Percentiles rank a stretch among this genome's conserved stretches.
Conservation (phyloP, 2,113 vertebrate species). For the Megaceryle torquata region DNA sequence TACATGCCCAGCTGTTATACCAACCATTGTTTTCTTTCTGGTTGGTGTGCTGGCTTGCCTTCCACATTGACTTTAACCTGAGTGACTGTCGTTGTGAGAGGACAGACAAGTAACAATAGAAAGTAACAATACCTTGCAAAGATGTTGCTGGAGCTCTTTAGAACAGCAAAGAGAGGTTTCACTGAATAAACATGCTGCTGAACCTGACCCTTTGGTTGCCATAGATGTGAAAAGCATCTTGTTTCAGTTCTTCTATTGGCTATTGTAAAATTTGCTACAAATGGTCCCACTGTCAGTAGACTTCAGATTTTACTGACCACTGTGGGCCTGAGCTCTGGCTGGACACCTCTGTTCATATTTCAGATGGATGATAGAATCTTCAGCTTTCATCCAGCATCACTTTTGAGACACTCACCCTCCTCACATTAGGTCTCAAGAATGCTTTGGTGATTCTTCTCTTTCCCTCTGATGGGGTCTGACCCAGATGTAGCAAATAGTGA, state of each 20-base stretch:
- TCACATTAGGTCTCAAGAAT: not conserved
- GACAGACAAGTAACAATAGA: not conserved
- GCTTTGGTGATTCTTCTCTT: not conserved
- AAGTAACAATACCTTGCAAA: not conserved
- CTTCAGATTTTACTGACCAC: not conserved
- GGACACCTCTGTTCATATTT: not conserved
- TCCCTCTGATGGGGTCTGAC: not conserved
- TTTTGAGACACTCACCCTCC: not conserved
- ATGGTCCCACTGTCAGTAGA: not conserved
- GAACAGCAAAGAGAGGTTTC: not conserved
- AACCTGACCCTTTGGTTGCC: not conserved
- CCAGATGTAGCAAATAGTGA: not conserved
- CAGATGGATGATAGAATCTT: not conserved
- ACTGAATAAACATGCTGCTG: not conserved
- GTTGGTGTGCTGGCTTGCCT: not conserved
- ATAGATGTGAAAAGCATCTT: not conserved
- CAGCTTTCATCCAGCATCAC: not conserved
- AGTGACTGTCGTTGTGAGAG: not conserved
- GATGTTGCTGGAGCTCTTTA: not conserved
- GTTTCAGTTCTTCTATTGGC: not conserved
- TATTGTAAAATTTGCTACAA: not conserved
- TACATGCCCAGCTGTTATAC: not conserved
- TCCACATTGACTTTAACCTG: not conserved
- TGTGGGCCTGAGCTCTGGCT: not conserved
- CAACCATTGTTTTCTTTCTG: slow-evolving; percentile 17